Evolutionary conservation across 2,888 invertebrate species (phyloP).

Genomic region (Oxyteleia sp.): DNA sequence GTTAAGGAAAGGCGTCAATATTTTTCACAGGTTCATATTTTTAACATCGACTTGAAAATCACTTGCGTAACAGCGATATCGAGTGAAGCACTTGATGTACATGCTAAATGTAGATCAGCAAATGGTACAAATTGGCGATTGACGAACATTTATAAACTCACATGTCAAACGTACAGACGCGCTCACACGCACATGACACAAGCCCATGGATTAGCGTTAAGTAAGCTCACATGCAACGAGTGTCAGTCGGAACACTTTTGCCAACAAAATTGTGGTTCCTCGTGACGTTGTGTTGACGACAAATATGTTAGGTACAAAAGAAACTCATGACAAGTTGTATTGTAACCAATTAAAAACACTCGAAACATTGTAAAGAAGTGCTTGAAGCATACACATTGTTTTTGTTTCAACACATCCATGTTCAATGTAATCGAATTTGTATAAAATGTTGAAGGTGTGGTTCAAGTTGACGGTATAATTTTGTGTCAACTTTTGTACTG

Average conservation of each 20-base stretch:
- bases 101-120: slow-evolving; percentile 28
- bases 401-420: no score
- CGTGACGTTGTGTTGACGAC: not conserved
- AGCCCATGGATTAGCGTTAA: slow-evolving; percentile 26
- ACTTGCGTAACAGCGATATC: slow-evolving; percentile 21
- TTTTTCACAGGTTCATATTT: slow-evolving; percentile 55
- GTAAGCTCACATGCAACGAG: slow-evolving; percentile 37
- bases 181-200: slow-evolving; percentile 15
- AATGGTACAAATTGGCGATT: slow-evolving; percentile 29
- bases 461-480: no score
- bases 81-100: slow-evolving; percentile 38
- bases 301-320: not conserved
- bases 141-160: slow-evolving; percentile 25
- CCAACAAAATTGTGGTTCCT: not conserved
- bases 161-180: slow-evolving; percentile 22
- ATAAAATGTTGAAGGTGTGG: no score
- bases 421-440: no score
- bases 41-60: slow-evolving; percentile 35
- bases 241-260: slow-evolving; percentile 6
- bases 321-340: no score
- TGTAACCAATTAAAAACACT: no score
- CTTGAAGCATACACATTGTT: no score
- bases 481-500: no score
- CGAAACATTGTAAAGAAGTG: no score
- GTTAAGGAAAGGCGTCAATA: not conserved